These are phyloP conservation scores for Mustela lutreola DNA, from an alignment of 2,113 vertebrate genomes.

Conservation along the genomic window DNA sequence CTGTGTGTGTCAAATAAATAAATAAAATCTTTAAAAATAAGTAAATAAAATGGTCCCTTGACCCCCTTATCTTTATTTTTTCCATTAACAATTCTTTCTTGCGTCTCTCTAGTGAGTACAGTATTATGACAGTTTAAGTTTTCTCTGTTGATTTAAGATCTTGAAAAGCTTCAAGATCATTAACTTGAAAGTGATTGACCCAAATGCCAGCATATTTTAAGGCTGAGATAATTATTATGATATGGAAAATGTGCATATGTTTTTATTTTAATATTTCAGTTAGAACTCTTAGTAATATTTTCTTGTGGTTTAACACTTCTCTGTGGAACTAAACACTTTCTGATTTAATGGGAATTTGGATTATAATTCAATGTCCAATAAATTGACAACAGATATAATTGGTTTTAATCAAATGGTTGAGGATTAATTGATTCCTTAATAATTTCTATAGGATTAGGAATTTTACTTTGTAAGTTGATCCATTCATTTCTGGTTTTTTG, in stretches of 20 bases:
- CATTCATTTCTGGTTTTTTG: not conserved
- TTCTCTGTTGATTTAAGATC: slow-evolving; percentile 31
- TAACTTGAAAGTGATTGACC: not conserved
- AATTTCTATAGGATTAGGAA: slow-evolving; percentile 15
- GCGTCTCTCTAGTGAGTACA: not conserved
- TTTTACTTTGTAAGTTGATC: not conserved
- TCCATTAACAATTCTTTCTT: not conserved
- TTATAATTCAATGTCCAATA: slow-evolving; percentile 43
- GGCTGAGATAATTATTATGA: not conserved
- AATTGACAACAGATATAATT: slow-evolving; percentile 4
- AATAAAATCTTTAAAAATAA: not conserved
- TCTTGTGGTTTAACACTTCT: not conserved
- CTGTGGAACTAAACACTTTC: slow-evolving; percentile 10
- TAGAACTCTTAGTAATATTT: slow-evolving; percentile 44
- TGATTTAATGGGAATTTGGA: slow-evolving; percentile 39
- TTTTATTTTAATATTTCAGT: not conserved
- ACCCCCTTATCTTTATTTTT: not conserved
- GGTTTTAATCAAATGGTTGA: slow-evolving; percentile 12
- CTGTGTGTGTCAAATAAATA: not conserved
- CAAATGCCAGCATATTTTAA: slow-evolving; percentile 20
- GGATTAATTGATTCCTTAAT: slow-evolving; percentile 27
- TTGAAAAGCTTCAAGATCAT: slow-evolving; percentile 15
- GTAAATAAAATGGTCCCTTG: not conserved
- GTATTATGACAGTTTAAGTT: slow-evolving; percentile 36
- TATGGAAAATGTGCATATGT: not conserved